Conservation (phyloP, 2,888 invertebrate species). For the Oscheius sp. region DNA sequence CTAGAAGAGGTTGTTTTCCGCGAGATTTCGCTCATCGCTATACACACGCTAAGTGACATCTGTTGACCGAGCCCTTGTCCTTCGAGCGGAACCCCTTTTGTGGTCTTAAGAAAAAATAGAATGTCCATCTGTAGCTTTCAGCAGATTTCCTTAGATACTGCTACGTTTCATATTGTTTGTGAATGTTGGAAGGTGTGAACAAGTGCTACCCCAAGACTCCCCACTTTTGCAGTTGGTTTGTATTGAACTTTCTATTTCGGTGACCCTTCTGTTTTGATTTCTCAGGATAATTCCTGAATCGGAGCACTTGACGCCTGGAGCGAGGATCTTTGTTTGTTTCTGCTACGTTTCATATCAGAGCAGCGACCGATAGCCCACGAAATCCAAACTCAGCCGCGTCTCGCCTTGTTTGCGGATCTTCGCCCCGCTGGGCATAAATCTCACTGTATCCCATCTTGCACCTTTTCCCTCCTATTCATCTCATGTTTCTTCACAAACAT, state of each 20-base stretch:
- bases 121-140: not conserved
- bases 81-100: conserved; percentile 15
- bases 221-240: too few species aligned
- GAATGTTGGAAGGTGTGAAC: too few species aligned
- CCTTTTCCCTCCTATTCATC: conserved; percentile 24
- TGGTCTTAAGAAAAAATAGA: not conserved
- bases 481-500: conserved; percentile 21
- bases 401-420: conserved; percentile 23
- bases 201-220: too few species aligned
- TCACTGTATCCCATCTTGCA: conserved; percentile 32
- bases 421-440: conserved; percentile 35
- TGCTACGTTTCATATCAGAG: conserved; percentile 37
- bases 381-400: conserved; percentile 25
- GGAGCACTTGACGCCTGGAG: conserved; percentile 32
- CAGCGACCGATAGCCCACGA: conserved; percentile 36
- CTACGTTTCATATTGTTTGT: not conserved
- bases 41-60: not conserved
- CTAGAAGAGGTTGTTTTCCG: conserved; percentile 5
- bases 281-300: not conserved
- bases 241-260: too few species aligned
- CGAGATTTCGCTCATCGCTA: conserved; percentile 24
- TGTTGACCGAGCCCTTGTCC: conserved; percentile 23
- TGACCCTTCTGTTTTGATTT: not conserved
- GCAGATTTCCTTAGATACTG: not conserved
- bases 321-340: conserved; percentile 25